These are phyloP conservation scores for Cyclina sinensis DNA, from an alignment of 1,140 invertebrate genomes.

Conservation along the genomic window DNA sequence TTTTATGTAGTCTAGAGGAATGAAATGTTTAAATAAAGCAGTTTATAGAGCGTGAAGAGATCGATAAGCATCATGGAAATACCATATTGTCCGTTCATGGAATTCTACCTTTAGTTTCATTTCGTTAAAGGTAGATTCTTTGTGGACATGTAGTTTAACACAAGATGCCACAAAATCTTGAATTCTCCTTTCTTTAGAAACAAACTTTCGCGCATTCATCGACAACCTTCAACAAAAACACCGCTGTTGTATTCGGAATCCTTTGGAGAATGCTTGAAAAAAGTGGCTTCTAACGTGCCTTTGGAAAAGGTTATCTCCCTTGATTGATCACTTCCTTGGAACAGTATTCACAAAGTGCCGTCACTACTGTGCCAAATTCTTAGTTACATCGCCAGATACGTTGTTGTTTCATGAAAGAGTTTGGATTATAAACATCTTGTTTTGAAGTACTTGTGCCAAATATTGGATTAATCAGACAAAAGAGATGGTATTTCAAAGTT, in stretches of 20 bases:
- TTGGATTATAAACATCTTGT: neutral
- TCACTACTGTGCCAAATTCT: neutral
- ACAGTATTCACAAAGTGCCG: too few relatives aligned
- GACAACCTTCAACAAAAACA: too few relatives aligned
- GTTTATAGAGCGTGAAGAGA: too few relatives aligned
- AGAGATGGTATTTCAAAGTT: neutral
- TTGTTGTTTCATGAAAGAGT: neutral
- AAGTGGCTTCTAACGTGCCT: too few relatives aligned
- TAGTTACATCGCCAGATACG: neutral
- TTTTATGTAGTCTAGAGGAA: neutral
- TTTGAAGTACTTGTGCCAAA: conserved; percentile 1
- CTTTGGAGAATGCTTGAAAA: too few relatives aligned
- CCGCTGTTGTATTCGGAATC: too few relatives aligned
- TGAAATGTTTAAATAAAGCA: neutral
- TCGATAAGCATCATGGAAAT: neutral
- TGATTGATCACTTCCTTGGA: too few relatives aligned
- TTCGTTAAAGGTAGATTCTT: neutral
- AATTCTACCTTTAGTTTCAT: neutral
- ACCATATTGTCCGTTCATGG: neutral
- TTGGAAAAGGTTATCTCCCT: too few relatives aligned
- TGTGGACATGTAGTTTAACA: neutral
- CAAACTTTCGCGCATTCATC: neutral
- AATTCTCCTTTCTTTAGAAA: neutral
- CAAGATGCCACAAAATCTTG: neutral
- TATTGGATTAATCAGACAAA: neutral